Evolutionary conservation across 2,113 vertebrate genomes (phyloP), one percentile per base, ranked within the genome.

Genomic region (Salvelinus namaycush): DNA sequence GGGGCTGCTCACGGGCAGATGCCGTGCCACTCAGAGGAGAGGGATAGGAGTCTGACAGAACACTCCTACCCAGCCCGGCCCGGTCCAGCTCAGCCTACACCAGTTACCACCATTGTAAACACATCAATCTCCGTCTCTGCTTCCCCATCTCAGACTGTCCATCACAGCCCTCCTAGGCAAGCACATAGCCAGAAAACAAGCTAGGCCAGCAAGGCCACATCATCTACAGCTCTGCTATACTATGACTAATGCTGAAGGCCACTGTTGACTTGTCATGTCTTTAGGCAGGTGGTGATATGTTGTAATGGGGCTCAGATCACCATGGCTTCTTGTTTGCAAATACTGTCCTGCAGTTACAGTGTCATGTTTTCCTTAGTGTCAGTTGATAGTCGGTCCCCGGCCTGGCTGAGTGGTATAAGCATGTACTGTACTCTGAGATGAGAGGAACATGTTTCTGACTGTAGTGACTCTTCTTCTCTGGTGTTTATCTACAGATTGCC

Each of bases 401-500:
- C 16, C 16, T 57, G 54, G 54, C 54, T 57, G 39, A 57, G 16
- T 57, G 54, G 54, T 62, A 20, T 62, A 16, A 22, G 59, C n/a
- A 22, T 62, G 6, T 22, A 22, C n/a, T 20, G 18, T 62, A n/a
- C n/a, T n/a, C n/a, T n/a, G n/a, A n/a, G n/a, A n/a, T n/a, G n/a
- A n/a, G n/a, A n/a, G n/a, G n/a, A n/a, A 22, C 12, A 9, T 62
- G n/a, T 62, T 20, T 20, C 59, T 62, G 20, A 62, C 59, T n/a
- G n/a, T 16, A 8, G 57, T n/a, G 24, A 62, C 20, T 65, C 71
- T 67, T 27, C 4, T 27, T 67, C 13, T 16, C 13, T 29, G 65
- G 22, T 22, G 24, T 24, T 68, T 39, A 68, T 86, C 87, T 78
- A 87, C 92, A 99, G 98, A 99, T 99, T 85, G 98, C 97, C 87